phyloP scores from a whole-genome alignment of 2,888 invertebrate genomes.

The Ditula angustiorana region DNA sequence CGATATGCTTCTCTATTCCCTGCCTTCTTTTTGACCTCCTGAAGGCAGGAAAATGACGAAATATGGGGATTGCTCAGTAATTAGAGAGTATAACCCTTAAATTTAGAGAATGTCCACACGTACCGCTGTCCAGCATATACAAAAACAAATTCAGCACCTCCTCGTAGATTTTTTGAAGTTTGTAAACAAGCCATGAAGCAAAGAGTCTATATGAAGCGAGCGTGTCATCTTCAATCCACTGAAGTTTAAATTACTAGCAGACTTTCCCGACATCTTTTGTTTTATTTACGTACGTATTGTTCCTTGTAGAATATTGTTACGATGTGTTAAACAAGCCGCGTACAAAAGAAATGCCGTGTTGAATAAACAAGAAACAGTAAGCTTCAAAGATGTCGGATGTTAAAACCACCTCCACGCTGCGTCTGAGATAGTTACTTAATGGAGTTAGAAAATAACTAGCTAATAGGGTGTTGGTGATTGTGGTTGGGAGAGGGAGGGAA shows the following conservation, averaged over 20 bases:
- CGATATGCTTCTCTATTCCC: no score
- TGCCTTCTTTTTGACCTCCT: no score
- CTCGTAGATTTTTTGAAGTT: no score
- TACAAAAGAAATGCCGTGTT: constrained; percentile 4
- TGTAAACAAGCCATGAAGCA: not conserved
- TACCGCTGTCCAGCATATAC: no score
- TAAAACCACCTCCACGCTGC: not conserved
- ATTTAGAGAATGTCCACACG: no score
- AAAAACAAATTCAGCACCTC: not conserved
- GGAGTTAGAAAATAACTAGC: not conserved
- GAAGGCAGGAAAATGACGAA: no score
- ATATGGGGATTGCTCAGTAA: no score
- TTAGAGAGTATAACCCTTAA: no score
- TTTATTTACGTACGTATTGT: constrained; percentile 4
- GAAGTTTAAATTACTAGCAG: not conserved
- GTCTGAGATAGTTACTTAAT: not conserved
- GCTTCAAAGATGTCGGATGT: not conserved
- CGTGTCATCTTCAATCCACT: not conserved
- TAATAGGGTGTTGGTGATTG: not conserved
- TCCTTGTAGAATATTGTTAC: not conserved
- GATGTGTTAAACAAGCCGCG: not conserved
- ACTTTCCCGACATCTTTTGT: not conserved
- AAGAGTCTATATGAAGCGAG: not conserved
- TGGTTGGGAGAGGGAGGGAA: not conserved
- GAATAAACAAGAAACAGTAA: not conserved